These are phyloP conservation scores for Cebus imitator DNA, from an alignment of 2,113 vertebrate species.

Conservation along the genomic window DNA sequence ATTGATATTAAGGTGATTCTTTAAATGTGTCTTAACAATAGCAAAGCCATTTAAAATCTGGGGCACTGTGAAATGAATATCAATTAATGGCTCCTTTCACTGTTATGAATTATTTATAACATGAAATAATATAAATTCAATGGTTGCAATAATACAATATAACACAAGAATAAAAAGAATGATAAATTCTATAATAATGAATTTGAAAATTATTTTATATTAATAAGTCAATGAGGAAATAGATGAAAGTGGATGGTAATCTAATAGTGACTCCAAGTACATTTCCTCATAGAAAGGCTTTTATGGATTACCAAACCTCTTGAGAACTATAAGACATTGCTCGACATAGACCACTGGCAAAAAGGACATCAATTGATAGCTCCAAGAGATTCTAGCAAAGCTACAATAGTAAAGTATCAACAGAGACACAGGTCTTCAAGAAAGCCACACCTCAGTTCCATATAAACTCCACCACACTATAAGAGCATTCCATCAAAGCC, in stretches of 20 bases:
- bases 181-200: neutral
- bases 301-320: neutral
- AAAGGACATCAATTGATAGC: neutral
- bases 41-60: neutral
- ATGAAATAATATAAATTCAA: neutral
- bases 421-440: neutral
- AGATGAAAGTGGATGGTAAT: neutral
- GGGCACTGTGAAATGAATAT: neutral
- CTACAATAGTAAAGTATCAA: neutral
- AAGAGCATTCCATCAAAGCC: neutral
- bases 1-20: neutral
- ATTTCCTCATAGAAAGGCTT: neutral
- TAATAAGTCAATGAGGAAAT: neutral
- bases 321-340: neutral
- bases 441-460: neutral
- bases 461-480: neutral
- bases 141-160: neutral
- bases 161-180: neutral
- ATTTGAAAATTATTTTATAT: neutral
- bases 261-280: neutral
- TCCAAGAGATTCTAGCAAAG: neutral
- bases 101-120: neutral
- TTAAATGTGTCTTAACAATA: neutral
- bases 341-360: neutral
- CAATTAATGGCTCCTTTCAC: neutral